Evolutionary conservation across 2,113 vertebrate species (phyloP).

Genomic region (Sinocyclocheilus rhinocerous): DNA sequence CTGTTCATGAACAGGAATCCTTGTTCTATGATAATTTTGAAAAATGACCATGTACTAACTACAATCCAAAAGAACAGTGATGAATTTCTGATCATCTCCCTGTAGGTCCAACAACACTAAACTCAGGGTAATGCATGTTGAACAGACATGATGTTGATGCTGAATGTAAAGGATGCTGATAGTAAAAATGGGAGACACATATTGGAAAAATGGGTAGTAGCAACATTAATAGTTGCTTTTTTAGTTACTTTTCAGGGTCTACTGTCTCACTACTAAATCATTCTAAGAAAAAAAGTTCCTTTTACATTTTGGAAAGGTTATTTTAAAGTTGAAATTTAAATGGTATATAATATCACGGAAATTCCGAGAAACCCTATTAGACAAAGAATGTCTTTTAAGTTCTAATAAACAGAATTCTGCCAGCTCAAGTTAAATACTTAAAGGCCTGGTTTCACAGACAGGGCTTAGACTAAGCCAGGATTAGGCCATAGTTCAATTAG

Average conservation of each 20-base stretch:
- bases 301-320: background rate
- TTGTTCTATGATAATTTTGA: constrained; percentile 32
- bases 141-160: background rate
- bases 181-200: background rate
- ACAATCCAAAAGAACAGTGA: constrained; percentile 16
- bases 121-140: background rate
- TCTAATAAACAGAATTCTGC: background rate
- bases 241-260: background rate
- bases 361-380: background rate
- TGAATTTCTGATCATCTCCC: background rate
- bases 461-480: too few species aligned
- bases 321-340: background rate
- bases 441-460: too few species aligned
- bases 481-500: too few species aligned
- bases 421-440: background rate
- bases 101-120: background rate
- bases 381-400: background rate
- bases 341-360: background rate
- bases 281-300: background rate
- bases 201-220: background rate
- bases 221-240: background rate
- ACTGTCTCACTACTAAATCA: background rate
- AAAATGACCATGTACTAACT: background rate
- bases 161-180: background rate
- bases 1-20: background rate